A percentile compares a stretch with the other conserved stretches of the same genome.
These are phyloP conservation scores for Cyrtonyx montezumae DNA, from an alignment of 2,113 vertebrate genomes.

Conservation along the genomic window DNA sequence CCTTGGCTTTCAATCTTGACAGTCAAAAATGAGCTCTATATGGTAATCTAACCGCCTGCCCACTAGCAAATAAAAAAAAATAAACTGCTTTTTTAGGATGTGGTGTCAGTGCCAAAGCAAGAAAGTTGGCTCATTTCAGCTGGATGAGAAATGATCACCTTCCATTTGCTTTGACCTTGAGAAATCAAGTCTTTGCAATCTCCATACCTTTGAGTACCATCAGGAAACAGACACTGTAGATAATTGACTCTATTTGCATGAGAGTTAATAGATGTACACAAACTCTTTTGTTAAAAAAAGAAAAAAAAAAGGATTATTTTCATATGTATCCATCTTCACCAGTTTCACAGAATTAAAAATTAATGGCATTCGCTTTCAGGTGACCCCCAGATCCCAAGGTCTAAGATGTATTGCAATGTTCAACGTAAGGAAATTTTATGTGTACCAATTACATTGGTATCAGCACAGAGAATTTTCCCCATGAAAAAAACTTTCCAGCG, in stretches of 20 bases:
- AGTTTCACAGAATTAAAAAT: neutral
- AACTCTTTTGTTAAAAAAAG: neutral
- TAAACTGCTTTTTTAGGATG: slow-evolving; percentile 61
- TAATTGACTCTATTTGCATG: neutral
- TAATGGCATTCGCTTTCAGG: neutral
- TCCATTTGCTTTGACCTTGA: slow-evolving; percentile 74
- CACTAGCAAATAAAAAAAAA: slow-evolving; percentile 60
- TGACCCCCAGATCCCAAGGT: neutral
- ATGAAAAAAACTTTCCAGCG: neutral
- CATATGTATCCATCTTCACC: neutral
- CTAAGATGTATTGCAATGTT: neutral
- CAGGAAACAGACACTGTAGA: neutral
- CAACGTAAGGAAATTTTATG: neutral
- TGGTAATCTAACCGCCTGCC: slow-evolving; percentile 72
- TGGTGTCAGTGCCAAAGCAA: slow-evolving; percentile 61
- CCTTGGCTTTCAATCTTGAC: slow-evolving; percentile 72
- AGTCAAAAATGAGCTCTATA: slow-evolving; percentile 77
- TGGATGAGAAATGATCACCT: slow-evolving; percentile 62
- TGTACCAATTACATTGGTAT: neutral
- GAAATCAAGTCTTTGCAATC: slow-evolving; percentile 45
- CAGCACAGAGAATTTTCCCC: neutral
- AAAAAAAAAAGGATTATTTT: neutral
- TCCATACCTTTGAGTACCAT: slow-evolving; percentile 18
- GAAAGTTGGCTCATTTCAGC: slow-evolving; percentile 59
- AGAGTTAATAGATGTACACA: neutral